A percentile compares a stretch with the other conserved stretches of the same genome.
These are phyloP conservation scores for Oxyruncus cristatus DNA, from an alignment of 2,113 vertebrate species.

Conservation along the genomic window DNA sequence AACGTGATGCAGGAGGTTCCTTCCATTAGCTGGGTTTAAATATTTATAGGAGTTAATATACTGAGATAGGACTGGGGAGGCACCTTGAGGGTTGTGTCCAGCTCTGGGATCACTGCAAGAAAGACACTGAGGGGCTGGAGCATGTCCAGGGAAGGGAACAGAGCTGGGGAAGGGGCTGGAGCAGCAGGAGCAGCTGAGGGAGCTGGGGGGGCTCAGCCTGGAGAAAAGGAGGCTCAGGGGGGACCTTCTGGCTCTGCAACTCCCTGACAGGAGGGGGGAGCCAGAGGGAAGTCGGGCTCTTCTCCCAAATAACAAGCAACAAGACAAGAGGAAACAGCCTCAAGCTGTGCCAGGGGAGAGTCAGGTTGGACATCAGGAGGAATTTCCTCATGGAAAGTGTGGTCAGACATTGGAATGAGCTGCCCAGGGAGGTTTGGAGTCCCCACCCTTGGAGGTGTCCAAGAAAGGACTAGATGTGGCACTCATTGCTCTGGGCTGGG, in stretches of 20 bases:
- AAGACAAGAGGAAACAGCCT: not conserved
- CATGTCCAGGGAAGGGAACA: too few relatives aligned
- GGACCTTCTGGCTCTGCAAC: not conserved
- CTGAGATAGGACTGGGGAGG: not conserved
- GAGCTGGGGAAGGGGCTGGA: not conserved
- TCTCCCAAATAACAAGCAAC: not conserved
- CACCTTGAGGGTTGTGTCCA: not conserved
- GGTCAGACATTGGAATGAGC: rapidly evolving
- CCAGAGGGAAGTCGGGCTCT: not conserved
- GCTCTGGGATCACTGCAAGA: not conserved
- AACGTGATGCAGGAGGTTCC: not conserved
- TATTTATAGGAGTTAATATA: not conserved
- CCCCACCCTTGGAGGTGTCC: not conserved
- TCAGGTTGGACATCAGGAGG: rapidly evolving
- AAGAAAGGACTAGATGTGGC: not conserved
- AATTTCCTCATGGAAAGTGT: rapidly evolving
- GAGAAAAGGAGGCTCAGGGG: not conserved
- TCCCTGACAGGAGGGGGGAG: not conserved
- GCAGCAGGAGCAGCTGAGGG: not conserved
- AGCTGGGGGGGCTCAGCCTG: not conserved
- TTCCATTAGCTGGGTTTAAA: not conserved
- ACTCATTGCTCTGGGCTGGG: not conserved
- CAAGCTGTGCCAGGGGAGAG: not conserved
- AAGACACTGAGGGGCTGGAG: not conserved
- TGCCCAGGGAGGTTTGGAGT: not conserved